A percentile compares a stretch with the other conserved stretches of the same genome.
phyloP scores from a whole-genome alignment of 2,888 invertebrate genomes.

The Drosophila kambysellisi region DNA sequence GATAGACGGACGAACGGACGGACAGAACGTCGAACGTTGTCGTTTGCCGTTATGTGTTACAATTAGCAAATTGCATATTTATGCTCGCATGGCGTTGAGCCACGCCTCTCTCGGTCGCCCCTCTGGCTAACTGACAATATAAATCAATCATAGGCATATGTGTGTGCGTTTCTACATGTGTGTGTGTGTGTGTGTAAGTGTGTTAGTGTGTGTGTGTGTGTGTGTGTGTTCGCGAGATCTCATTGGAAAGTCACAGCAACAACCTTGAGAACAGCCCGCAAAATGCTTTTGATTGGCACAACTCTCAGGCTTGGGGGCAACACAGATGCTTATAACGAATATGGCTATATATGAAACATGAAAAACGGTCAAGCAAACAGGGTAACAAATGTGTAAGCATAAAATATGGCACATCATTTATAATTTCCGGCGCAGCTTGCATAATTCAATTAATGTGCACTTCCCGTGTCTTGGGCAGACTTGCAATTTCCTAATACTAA shows the following conservation, averaged over 20 bases:
- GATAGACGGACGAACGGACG: slow-evolving; percentile 19
- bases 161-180: slow-evolving; percentile 1
- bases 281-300: slow-evolving; percentile 65
- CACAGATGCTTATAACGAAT: slow-evolving; percentile 34
- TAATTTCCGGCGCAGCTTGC: slow-evolving; percentile 71
- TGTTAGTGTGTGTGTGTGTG: slow-evolving; percentile 30
- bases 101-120: slow-evolving; percentile 50
- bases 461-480: slow-evolving; percentile 57
- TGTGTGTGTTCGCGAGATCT: slow-evolving; percentile 52
- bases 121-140: slow-evolving; percentile 67
- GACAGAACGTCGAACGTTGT: slow-evolving; percentile 30
- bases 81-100: slow-evolving; percentile 68
- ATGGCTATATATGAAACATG: slow-evolving; percentile 28
- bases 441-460: slow-evolving; percentile 76
- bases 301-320: slow-evolving; percentile 31
- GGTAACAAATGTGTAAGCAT: slow-evolving; percentile 32
- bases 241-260: slow-evolving; percentile 73
- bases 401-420: slow-evolving; percentile 77
- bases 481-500: slow-evolving; percentile 52
- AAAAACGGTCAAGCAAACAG: neutral
- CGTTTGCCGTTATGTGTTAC: slow-evolving; percentile 74
- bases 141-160: slow-evolving; percentile 71
- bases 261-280: slow-evolving; percentile 61
- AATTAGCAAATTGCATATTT: slow-evolving; percentile 79
- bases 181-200: neutral